Evolutionary conservation across 2,888 invertebrate genomes (phyloP).

Genomic region (Pristionchus arcanus): DNA sequence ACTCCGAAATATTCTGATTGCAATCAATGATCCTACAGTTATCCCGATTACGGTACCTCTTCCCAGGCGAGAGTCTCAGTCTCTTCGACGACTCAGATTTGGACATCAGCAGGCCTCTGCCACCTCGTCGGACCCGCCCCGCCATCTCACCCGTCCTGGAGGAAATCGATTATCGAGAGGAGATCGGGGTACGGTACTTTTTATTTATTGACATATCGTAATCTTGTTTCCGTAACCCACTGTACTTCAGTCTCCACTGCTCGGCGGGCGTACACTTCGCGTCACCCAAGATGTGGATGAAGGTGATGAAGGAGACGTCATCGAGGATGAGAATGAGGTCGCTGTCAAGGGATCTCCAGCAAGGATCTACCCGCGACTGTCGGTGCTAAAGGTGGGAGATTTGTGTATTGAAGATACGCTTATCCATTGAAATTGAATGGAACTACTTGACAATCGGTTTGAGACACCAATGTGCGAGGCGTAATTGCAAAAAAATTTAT

Average conservation of each 20-base stretch:
- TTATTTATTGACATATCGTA: not conserved
- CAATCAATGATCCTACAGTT: not conserved
- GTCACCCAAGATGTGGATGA: not conserved
- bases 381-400: not conserved
- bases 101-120: slow-evolving; percentile 30
- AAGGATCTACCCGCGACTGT: slow-evolving; percentile 16
- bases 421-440: no score
- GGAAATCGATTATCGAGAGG: slow-evolving; percentile 15
- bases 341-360: not conserved
- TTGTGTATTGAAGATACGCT: no score
- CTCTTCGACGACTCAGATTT: slow-evolving; percentile 25
- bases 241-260: not conserved
- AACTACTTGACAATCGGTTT: no score
- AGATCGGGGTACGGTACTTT: not conserved
- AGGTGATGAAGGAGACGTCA: not conserved
- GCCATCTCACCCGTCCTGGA: not conserved
- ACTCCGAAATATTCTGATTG: not conserved
- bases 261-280: not conserved
- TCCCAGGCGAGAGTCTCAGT: slow-evolving; percentile 39
- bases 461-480: no score
- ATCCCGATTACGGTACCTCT: not conserved
- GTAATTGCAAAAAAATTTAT: no score
- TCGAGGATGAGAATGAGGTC: not conserved
- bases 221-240: not conserved
- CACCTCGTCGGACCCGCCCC: not conserved